Evolutionary conservation across 2,888 invertebrate species (phyloP).

Genomic region (Dione vanillae): DNA sequence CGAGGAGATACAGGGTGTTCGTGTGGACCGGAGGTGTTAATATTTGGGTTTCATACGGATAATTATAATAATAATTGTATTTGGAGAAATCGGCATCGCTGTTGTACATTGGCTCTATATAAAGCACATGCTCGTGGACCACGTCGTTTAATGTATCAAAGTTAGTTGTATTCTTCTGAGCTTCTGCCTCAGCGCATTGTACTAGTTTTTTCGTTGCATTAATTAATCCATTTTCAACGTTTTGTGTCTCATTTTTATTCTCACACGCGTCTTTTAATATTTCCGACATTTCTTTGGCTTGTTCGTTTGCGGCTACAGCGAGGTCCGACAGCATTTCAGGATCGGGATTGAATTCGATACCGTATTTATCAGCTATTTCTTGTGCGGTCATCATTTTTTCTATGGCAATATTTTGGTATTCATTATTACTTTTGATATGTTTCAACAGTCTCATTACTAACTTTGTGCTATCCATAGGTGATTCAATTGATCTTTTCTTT

Average conservation of each 20-base stretch:
- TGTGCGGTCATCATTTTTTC: conserved; percentile 81
- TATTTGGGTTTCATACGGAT: conserved; percentile 64
- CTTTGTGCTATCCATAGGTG: conserved; percentile 71
- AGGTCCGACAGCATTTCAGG: conserved; percentile 71
- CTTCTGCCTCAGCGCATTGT: not conserved
- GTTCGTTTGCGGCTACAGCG: conserved; percentile 69
- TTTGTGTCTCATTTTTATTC: conserved; percentile 55
- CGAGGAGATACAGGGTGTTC: conserved; percentile 60
- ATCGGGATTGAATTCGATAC: conserved; percentile 72
- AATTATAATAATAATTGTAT: conserved; percentile 54
- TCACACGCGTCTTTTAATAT: conserved; percentile 65
- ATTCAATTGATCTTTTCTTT: conserved; percentile 66
- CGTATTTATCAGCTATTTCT: conserved; percentile 78
- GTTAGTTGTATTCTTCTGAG: not conserved
- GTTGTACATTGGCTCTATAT: conserved; percentile 47
- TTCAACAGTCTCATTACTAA: conserved; percentile 69
- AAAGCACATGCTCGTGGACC: conserved; percentile 22
- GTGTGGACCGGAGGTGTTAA: conserved; percentile 56
- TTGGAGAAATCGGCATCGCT: conserved; percentile 37
- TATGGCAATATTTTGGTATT: conserved; percentile 78
- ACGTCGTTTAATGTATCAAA: not conserved
- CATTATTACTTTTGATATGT: conserved; percentile 75
- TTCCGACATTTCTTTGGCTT: conserved; percentile 67
- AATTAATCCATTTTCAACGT: conserved; percentile 34
- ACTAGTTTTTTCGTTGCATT: conserved; percentile 26